Conservation (phyloP, 2,113 vertebrate genomes). For the Nyctereutes procyonoides region DNA sequence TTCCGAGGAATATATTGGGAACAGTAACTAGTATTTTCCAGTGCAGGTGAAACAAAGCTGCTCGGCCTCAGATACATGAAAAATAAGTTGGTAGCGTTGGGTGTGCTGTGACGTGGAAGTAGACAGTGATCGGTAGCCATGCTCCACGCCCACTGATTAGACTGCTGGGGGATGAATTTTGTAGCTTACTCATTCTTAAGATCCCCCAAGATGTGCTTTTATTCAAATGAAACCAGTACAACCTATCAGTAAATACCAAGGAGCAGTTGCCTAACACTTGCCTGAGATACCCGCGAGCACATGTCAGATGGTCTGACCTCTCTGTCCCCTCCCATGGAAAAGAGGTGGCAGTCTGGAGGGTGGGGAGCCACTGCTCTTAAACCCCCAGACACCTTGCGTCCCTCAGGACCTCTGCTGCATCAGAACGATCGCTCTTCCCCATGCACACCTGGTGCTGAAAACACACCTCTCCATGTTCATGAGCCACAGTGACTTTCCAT, state of each 20-base stretch:
- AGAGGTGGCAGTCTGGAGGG: not conserved
- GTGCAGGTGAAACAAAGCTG: not conserved
- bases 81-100: not conserved
- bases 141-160: not conserved
- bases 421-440: not conserved
- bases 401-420: fast-evolving
- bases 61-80: not conserved
- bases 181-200: not conserved
- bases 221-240: not conserved
- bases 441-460: fast-evolving
- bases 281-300: not conserved
- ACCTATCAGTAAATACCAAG: not conserved
- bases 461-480: not conserved
- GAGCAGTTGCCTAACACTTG: not conserved
- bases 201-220: not conserved
- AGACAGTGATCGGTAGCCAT: not conserved
- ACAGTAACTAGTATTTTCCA: not conserved
- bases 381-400: not conserved
- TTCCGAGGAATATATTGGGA: not conserved
- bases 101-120: not conserved
- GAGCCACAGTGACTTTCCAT: not conserved
- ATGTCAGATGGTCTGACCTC: not conserved
- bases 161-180: not conserved
- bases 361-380: not conserved
- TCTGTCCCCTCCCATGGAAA: not conserved